These are phyloP conservation scores for Drosophila paulistorum DNA, from an alignment of 1,140 invertebrate genomes.

Conservation along the genomic window DNA sequence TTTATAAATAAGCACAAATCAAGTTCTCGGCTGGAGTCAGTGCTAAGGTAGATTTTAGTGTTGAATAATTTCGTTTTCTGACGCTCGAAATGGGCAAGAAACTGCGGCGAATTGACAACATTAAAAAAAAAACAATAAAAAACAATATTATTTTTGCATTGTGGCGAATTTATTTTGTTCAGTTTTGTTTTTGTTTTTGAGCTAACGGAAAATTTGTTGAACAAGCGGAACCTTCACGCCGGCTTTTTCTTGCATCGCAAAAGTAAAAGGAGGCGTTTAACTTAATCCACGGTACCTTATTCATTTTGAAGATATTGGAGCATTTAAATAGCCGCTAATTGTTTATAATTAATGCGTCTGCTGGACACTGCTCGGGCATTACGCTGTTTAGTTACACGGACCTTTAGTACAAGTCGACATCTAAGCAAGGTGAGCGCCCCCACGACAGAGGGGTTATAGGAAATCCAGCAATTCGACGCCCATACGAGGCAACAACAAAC, in stretches of 20 bases:
- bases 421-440: slow-evolving; percentile 50
- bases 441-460: not conserved
- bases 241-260: slow-evolving; percentile 1
- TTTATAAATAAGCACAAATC: no score
- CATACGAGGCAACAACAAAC: not conserved
- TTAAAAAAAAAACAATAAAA: no score
- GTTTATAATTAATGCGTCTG: slow-evolving; percentile 49
- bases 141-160: no score
- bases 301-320: not conserved
- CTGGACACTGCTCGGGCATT: slow-evolving; percentile 34
- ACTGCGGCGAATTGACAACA: no score
- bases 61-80: no score
- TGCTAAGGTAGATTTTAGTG: no score
- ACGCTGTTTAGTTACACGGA: slow-evolving; percentile 37
- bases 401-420: slow-evolving; percentile 26
- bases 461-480: not conserved
- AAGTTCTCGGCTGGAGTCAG: no score
- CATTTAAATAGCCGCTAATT: not conserved
- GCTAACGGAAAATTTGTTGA: not conserved
- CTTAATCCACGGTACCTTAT: no score
- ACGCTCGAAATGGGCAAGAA: no score
- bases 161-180: not conserved
- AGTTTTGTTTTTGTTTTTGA: slow-evolving; percentile 3
- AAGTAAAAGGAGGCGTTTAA: not conserved
- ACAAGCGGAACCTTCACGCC: not conserved